A percentile compares a stretch with the other conserved stretches of the same genome.
Conservation (phyloP, 2,113 vertebrate genomes). For the Indicator indicator region DNA sequence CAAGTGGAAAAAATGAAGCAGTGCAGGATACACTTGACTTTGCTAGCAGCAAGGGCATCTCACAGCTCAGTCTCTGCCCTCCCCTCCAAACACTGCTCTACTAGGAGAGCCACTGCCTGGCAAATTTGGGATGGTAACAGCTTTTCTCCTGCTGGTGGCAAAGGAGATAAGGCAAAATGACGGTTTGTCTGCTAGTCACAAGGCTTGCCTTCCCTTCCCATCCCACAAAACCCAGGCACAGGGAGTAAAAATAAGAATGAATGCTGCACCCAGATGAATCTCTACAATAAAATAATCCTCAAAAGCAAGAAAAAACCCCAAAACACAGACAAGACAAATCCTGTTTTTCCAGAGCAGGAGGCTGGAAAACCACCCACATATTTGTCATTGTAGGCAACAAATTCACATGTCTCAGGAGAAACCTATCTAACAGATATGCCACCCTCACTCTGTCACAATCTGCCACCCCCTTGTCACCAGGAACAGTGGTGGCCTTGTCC, state of each 20-base stretch:
- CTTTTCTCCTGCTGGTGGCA: background rate
- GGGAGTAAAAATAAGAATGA: background rate
- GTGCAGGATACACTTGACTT: background rate
- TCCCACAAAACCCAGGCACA: background rate
- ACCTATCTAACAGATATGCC: background rate
- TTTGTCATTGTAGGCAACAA: slow-evolving; percentile 37
- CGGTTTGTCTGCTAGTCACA: background rate
- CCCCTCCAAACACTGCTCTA: background rate
- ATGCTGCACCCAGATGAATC: background rate
- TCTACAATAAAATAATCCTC: background rate
- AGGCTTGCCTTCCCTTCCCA: background rate
- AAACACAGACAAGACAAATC: background rate
- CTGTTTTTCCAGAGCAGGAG: slow-evolving; percentile 8
- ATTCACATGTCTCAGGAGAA: background rate
- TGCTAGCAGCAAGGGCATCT: background rate
- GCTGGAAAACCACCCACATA: slow-evolving; percentile 34
- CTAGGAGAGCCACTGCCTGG: background rate
- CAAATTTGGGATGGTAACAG: fast-evolving
- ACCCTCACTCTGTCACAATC: background rate
- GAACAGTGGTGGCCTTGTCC: background rate
- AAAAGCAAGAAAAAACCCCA: background rate
- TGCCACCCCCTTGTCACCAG: fast-evolving
- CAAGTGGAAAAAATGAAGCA: background rate
- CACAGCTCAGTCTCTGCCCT: background rate
- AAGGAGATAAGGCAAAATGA: background rate